Evolutionary conservation across 2,113 vertebrate species (phyloP).

Genomic region (Poeciliopsis prolifica): DNA sequence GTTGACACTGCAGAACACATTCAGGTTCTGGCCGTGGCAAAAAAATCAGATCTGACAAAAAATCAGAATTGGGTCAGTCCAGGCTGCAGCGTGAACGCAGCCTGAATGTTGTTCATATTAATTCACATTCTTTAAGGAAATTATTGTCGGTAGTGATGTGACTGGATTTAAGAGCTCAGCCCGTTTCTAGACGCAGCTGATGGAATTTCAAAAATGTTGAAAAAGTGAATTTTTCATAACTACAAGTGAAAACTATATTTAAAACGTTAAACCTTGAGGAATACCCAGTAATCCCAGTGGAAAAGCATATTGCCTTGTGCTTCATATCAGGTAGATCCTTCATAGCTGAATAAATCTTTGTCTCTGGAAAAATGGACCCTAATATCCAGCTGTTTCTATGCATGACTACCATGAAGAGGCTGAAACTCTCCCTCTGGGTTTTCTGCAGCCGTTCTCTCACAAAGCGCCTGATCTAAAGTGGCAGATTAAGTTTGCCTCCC

Average conservation of each 20-base stretch:
- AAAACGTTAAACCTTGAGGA: constrained; percentile 37
- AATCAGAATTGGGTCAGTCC: too few relatives aligned
- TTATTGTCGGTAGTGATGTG: too few relatives aligned
- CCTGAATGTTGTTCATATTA: too few relatives aligned
- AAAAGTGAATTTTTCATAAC: too few relatives aligned
- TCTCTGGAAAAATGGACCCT: constrained; percentile 77
- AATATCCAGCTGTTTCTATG: constrained; percentile 75
- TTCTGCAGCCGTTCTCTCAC: constrained; percentile 22
- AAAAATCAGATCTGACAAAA: too few relatives aligned
- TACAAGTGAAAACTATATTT: not conserved
- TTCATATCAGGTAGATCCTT: constrained; percentile 63
- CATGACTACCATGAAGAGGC: constrained; percentile 54
- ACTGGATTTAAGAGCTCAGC: too few relatives aligned
- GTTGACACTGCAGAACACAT: too few relatives aligned
- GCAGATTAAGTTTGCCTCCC: constrained; percentile 64
- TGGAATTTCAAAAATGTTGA: too few relatives aligned
- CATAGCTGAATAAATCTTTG: constrained; percentile 76
- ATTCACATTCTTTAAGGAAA: too few relatives aligned
- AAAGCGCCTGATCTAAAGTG: constrained; percentile 53
- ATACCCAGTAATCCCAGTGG: constrained; percentile 57
- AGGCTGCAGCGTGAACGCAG: too few relatives aligned
- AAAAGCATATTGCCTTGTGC: constrained; percentile 57
- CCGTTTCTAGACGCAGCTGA: too few relatives aligned
- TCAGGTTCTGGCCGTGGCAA: too few relatives aligned
- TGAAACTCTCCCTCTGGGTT: constrained; percentile 36